A percentile compares a stretch with the other conserved stretches of the same genome.
phyloP scores from a whole-genome alignment of 2,888 invertebrate genomes.

The Eupithecia tripunctaria region DNA sequence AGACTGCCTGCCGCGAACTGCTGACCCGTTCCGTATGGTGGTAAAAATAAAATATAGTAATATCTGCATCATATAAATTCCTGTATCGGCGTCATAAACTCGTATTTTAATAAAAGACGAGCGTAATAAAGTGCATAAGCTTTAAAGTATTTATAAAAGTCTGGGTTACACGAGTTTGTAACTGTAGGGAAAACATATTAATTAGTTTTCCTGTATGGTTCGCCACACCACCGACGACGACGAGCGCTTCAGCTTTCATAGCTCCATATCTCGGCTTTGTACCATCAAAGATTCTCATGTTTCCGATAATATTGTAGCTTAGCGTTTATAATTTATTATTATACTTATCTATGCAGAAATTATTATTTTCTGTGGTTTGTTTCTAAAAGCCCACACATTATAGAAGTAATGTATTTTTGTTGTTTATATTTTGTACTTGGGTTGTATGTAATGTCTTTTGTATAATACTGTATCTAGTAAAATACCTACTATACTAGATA shows the following conservation, averaged over 20 bases:
- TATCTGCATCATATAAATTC: conserved; percentile 27
- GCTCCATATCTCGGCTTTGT: background rate
- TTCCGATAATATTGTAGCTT: background rate
- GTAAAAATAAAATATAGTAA: conserved; percentile 27
- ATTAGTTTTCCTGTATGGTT: conserved; percentile 24
- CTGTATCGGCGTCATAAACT: conserved; percentile 12
- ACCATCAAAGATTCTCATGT: background rate
- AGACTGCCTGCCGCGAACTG: conserved; percentile 65
- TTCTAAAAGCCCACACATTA: background rate
- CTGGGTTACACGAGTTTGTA: background rate
- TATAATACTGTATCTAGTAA: background rate
- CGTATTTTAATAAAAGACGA: conserved; percentile 15
- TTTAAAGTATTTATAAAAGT: background rate
- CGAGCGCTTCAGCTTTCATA: background rate
- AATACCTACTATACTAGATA: background rate
- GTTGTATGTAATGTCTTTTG: too few species aligned
- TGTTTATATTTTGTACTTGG: background rate
- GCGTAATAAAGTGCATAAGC: conserved; percentile 13
- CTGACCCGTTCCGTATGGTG: conserved; percentile 54
- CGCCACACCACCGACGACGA: too few species aligned
- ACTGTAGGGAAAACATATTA: background rate
- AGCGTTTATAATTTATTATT: background rate
- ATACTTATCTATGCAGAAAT: background rate
- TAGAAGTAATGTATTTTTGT: background rate
- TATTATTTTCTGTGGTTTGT: background rate